Conservation (phyloP, 2,888 invertebrate genomes). For the Tetropium fuscum region DNA sequence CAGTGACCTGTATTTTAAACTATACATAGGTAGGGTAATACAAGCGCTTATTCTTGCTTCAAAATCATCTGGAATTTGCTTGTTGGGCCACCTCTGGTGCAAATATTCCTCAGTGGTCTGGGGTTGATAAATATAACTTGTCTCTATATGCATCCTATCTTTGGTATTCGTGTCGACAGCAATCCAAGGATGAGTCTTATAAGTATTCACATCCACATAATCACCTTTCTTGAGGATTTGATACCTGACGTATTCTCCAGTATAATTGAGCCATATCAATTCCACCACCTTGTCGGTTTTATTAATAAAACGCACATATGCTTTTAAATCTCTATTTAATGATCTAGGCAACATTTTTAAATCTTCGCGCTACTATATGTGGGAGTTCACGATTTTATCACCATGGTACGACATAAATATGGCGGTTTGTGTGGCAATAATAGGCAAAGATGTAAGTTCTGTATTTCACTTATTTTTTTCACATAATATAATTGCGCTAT, state of each 20-base stretch:
- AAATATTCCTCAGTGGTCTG: slow-evolving; percentile 59
- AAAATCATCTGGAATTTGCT: slow-evolving; percentile 41
- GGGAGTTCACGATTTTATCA: slow-evolving; percentile 57
- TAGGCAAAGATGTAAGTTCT: slow-evolving; percentile 92
- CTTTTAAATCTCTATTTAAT: slow-evolving; percentile 62
- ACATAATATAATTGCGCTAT: neutral
- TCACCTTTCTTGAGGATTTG: slow-evolving; percentile 69
- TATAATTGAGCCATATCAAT: slow-evolving; percentile 83
- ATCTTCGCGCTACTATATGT: slow-evolving; percentile 50
- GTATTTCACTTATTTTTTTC: neutral
- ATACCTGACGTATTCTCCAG: slow-evolving; percentile 74
- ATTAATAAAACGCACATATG: slow-evolving; percentile 74
- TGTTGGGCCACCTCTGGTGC: slow-evolving; percentile 40
- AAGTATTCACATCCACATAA: slow-evolving; percentile 79
- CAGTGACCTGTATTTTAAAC: slow-evolving; percentile 67
- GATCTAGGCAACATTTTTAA: slow-evolving; percentile 56
- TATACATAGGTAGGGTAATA: slow-evolving; percentile 69
- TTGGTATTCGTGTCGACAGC: slow-evolving; percentile 78
- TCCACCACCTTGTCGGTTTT: slow-evolving; percentile 69
- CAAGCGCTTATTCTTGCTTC: slow-evolving; percentile 64
- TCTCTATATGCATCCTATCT: slow-evolving; percentile 74
- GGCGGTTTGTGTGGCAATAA: slow-evolving; percentile 95
- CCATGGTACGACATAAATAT: slow-evolving; percentile 65
- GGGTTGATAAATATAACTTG: slow-evolving; percentile 65
- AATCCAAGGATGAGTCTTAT: slow-evolving; percentile 86